Conservation (phyloP, 2,888 invertebrate genomes). For the Anodontia alba region DNA sequence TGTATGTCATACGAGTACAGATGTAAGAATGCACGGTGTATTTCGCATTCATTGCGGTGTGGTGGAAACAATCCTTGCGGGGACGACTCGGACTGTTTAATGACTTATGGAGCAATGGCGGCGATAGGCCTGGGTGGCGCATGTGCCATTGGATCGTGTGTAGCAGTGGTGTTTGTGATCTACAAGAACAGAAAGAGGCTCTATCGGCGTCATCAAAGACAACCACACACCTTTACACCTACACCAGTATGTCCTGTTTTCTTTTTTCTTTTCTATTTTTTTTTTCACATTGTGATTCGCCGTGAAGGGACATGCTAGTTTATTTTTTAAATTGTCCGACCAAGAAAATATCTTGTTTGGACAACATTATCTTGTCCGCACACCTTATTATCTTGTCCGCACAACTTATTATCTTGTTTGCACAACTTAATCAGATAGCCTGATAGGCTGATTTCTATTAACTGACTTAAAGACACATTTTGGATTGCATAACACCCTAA, state of each 20-base stretch:
- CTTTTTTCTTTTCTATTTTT: too few species aligned
- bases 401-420: too few species aligned
- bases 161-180: not conserved
- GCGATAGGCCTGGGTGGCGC: not conserved
- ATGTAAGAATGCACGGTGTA: not conserved
- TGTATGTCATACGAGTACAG: constrained; percentile 11
- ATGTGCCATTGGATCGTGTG: not conserved
- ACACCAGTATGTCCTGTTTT: not conserved
- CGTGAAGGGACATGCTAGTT: too few species aligned
- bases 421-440: too few species aligned
- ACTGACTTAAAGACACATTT: too few species aligned
- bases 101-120: constrained; percentile 3
- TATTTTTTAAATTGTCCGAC: too few species aligned
- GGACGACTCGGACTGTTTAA: not conserved
- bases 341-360: too few species aligned
- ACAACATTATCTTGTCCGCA: too few species aligned
- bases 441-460: too few species aligned
- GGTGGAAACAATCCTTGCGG: not conserved
- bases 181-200: constrained; percentile 11
- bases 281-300: too few species aligned
- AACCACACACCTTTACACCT: constrained; percentile 3
- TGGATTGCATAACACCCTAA: too few species aligned
- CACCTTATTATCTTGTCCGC: too few species aligned
- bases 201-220: not conserved
- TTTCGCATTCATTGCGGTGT: not conserved